phyloP scores from a whole-genome alignment of 2,888 invertebrate genomes.

The Drosophila algonquin region DNA sequence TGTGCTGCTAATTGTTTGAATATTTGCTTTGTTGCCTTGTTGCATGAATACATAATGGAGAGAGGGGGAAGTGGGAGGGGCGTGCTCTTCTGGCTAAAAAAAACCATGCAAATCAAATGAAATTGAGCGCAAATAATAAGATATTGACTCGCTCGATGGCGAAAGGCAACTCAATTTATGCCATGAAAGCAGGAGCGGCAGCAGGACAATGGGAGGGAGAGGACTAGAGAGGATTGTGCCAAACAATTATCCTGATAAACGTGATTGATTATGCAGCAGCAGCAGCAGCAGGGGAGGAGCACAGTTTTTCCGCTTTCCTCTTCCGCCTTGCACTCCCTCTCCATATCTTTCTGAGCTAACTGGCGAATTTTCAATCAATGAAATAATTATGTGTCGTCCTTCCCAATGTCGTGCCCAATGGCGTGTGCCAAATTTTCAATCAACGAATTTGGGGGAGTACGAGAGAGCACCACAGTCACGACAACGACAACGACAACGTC shows the following conservation, averaged over 20 bases:
- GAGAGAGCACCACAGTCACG: slow-evolving; percentile 5
- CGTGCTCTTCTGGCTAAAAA: neutral
- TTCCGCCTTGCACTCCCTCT: slow-evolving; percentile 2
- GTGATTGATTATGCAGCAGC: slow-evolving; percentile 68
- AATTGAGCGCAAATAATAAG: slow-evolving; percentile 68
- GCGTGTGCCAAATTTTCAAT: slow-evolving; percentile 70
- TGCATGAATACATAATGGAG: slow-evolving; percentile 34
- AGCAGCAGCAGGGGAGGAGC: slow-evolving; percentile 21
- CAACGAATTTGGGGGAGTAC: slow-evolving; percentile 41
- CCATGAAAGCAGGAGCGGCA: slow-evolving; percentile 13
- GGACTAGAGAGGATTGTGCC: slow-evolving; percentile 36
- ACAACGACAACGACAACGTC: slow-evolving; percentile 8
- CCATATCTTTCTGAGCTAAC: slow-evolving; percentile 23
- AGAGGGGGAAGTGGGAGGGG: neutral
- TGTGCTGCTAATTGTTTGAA: slow-evolving; percentile 29
- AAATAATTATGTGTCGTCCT: slow-evolving; percentile 70
- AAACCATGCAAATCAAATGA: slow-evolving; percentile 44
- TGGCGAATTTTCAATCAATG: slow-evolving; percentile 67
- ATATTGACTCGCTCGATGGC: slow-evolving; percentile 45
- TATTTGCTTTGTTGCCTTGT: slow-evolving; percentile 26
- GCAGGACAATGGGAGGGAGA: slow-evolving; percentile 8
- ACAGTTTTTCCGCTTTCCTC: slow-evolving; percentile 19
- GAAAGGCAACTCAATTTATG: slow-evolving; percentile 56
- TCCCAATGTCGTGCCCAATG: slow-evolving; percentile 50
- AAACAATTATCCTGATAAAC: slow-evolving; percentile 72